phyloP scores from a whole-genome alignment of 2,113 vertebrate genomes.

The Fukomys damarensis region DNA sequence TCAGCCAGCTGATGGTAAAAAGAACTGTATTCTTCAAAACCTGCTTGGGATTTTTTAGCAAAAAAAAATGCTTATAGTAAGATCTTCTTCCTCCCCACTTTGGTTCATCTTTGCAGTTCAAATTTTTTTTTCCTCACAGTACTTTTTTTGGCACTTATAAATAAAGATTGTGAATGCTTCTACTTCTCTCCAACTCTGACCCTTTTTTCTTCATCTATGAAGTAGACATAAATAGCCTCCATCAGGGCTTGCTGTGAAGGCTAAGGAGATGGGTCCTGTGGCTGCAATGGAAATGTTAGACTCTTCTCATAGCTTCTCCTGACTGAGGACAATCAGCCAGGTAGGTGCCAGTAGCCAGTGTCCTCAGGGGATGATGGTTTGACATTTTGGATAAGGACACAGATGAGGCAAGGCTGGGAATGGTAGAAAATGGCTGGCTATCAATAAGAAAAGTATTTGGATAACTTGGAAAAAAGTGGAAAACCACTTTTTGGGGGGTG shows the following conservation, averaged over 20 bases:
- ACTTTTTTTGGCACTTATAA: background rate
- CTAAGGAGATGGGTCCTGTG: background rate
- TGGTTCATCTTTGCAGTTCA: background rate
- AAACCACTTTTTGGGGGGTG: background rate
- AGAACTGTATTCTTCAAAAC: background rate
- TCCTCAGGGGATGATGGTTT: background rate
- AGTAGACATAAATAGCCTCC: background rate
- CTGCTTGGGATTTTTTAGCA: background rate
- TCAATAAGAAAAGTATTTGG: background rate
- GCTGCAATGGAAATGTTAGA: too few relatives aligned
- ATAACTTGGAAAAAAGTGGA: background rate
- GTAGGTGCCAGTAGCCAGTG: accelerated
- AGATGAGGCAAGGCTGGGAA: background rate
- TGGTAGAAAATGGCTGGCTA: background rate
- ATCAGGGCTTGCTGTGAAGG: too few relatives aligned
- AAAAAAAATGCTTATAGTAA: background rate
- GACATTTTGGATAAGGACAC: background rate
- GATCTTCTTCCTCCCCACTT: background rate
- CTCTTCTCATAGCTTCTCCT: background rate
- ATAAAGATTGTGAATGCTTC: background rate
- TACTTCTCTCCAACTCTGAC: background rate
- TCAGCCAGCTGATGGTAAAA: background rate
- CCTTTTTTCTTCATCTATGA: background rate
- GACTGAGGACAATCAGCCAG: background rate
- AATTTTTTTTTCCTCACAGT: background rate